phyloP scores from a whole-genome alignment of 1,140 invertebrate species.

The Aleiodes sp. region DNA sequence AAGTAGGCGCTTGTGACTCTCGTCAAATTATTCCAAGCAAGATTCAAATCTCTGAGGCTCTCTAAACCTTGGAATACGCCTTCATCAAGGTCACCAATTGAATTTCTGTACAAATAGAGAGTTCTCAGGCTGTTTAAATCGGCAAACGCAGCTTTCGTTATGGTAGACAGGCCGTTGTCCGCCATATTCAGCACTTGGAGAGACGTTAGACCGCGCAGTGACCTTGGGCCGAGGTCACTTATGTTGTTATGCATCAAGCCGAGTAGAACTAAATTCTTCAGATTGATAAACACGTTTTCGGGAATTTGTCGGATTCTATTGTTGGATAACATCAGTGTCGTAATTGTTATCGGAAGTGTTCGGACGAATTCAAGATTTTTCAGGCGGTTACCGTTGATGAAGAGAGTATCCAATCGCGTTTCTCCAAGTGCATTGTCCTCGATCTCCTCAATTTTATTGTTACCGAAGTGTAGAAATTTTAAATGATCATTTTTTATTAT shows the following conservation, averaged over 20 bases:
- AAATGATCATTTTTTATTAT: constrained; percentile 45
- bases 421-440: constrained; percentile 40
- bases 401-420: constrained; percentile 37
- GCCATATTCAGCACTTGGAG: constrained; percentile 35
- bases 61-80: constrained; percentile 36
- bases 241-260: constrained; percentile 42
- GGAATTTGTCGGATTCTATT: constrained; percentile 42
- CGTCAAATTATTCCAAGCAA: constrained; percentile 41
- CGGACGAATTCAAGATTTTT: constrained; percentile 35
- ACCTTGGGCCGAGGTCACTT: constrained; percentile 9
- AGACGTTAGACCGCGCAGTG: constrained; percentile 39
- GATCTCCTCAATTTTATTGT: constrained; percentile 42
- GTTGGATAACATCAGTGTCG: constrained; percentile 26
- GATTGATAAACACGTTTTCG: constrained; percentile 25
- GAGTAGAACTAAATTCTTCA: constrained; percentile 35
- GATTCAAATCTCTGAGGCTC: constrained; percentile 37
- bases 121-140: constrained; percentile 31
- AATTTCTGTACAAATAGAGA: constrained; percentile 41
- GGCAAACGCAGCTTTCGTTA: constrained; percentile 36
- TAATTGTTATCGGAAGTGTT: constrained; percentile 40
- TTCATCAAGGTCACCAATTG: constrained; percentile 29
- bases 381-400: constrained; percentile 39
- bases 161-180: constrained; percentile 33
- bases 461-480: constrained; percentile 33
- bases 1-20: constrained; percentile 36